Base-by-base conservation (phyloP, 2,888 invertebrate genomes). In the Harpagoxenus sublaevis region DNA sequence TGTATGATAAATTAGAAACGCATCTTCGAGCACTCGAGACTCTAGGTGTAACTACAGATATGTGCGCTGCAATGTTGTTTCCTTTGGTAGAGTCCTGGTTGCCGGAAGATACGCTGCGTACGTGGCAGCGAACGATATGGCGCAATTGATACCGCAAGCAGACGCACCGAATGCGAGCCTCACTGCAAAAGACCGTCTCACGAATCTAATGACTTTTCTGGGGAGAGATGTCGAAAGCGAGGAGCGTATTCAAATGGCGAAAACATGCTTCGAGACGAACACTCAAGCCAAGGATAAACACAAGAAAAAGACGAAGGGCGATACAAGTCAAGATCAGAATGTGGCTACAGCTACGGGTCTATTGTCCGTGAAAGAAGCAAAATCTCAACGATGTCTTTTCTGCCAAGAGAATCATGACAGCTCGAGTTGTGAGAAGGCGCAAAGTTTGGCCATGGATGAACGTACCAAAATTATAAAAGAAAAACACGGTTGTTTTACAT, bases 181-280 rank as follows among this genome's bases (percentile, higher is more conserved):
- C 4, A 57, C 4, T 10, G 53, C 39, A 0, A 42, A 39, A 8
- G 79, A 86, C 42, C 53, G 57, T 28, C 70, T 86, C 0, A 62
- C 60, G 8, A 39, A 35, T 15, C n/a, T 86, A 0, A 73, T 87
- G 28, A 10, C 28, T 12, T 83, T 88, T 53, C 28, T 88, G 65
- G 63, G 77, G 18, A 3, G 5, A n/a, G 83, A 86, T 28, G 87
- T 88, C 9, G 81, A 85, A 2, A 87, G 82, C 8, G 87, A 88
- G 28, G 75, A 85, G 15, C 70, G 88, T 1, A 85, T 87, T 18
- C 39, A 60, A 8, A 87, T 87, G 83, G 86, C 86, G 9, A 65
- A 42, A n/a, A 62, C n/a, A 15, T 51, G 48, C n/a, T 28, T 39
- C 8, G 42, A 35, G 35, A 35, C 5, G 35, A 35, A 5, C 35